Percentiles rank a stretch among this genome's conserved stretches.
phyloP scores from a whole-genome alignment of 2,113 vertebrate species.

The Todiramphus chloris region DNA sequence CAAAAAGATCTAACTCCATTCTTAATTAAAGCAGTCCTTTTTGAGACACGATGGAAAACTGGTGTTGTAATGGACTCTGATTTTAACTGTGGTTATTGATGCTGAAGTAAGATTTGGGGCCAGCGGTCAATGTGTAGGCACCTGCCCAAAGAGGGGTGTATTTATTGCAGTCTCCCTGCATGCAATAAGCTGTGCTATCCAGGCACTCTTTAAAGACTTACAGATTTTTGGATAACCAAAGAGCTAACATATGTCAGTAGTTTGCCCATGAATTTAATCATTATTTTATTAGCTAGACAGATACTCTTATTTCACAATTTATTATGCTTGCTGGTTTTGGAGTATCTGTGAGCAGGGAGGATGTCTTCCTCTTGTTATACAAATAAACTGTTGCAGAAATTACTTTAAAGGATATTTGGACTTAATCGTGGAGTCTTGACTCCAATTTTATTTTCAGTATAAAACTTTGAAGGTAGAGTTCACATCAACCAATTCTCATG shows the following conservation, averaged over 20 bases:
- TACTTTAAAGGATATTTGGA: neutral
- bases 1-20: neutral
- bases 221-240: neutral
- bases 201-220: neutral
- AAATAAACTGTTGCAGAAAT: neutral
- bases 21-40: conserved; percentile 12
- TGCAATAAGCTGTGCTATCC: neutral
- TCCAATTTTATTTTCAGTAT: neutral
- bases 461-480: neutral
- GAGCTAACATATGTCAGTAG: neutral
- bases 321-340: neutral
- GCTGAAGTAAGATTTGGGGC: neutral
- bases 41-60: neutral
- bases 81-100: neutral
- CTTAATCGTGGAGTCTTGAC: neutral
- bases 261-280: neutral
- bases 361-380: neutral
- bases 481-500: neutral
- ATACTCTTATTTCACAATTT: neutral
- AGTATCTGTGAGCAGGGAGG: neutral
- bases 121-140: fast-evolving
- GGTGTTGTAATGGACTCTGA: neutral
- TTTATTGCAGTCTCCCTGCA: neutral
- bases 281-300: conserved; percentile 10
- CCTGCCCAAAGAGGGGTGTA: neutral